Evolutionary conservation across 64 coral and sea anemone species (phyloP).

Genomic region (Montipora foliosa): DNA sequence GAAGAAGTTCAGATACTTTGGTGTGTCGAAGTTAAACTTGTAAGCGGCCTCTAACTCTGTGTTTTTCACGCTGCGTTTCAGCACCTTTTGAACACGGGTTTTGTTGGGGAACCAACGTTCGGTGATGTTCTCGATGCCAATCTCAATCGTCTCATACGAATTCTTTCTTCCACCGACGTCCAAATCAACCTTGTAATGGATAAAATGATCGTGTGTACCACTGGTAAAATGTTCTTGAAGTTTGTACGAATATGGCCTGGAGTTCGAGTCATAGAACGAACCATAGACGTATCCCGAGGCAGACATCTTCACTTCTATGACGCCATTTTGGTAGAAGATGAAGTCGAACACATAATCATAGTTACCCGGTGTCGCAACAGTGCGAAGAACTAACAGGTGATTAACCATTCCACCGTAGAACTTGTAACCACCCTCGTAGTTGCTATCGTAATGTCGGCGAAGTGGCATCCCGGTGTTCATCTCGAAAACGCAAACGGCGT

Average conservation of each 20-base stretch:
- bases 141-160: slow-evolving; percentile 73
- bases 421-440: slow-evolving; percentile 66
- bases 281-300: slow-evolving; percentile 52
- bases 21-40: slow-evolving; percentile 71
- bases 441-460: slow-evolving; percentile 78
- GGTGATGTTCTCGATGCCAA: slow-evolving; percentile 61
- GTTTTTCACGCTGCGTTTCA: slow-evolving; percentile 57
- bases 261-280: slow-evolving; percentile 9
- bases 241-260: slow-evolving; percentile 25
- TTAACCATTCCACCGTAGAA: slow-evolving; percentile 83
- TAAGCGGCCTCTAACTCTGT: slow-evolving; percentile 55
- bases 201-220: slow-evolving; percentile 62
- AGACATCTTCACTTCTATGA: slow-evolving; percentile 57
- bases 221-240: slow-evolving; percentile 56
- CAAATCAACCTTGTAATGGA: slow-evolving; percentile 72
- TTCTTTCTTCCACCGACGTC: slow-evolving; percentile 58
- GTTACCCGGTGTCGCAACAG: slow-evolving; percentile 42
- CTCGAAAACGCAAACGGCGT: slow-evolving; percentile 88
- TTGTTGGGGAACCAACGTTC: slow-evolving; percentile 48
- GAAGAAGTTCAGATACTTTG: slow-evolving; percentile 72
- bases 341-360: slow-evolving; percentile 68
- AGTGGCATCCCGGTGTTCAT: slow-evolving; percentile 76
- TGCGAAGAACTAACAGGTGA: slow-evolving; percentile 52
- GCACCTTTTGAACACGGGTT: slow-evolving; percentile 41
- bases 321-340: slow-evolving; percentile 72